Conservation (phyloP, 2,888 invertebrate species). For the Drosophila koepferae region DNA sequence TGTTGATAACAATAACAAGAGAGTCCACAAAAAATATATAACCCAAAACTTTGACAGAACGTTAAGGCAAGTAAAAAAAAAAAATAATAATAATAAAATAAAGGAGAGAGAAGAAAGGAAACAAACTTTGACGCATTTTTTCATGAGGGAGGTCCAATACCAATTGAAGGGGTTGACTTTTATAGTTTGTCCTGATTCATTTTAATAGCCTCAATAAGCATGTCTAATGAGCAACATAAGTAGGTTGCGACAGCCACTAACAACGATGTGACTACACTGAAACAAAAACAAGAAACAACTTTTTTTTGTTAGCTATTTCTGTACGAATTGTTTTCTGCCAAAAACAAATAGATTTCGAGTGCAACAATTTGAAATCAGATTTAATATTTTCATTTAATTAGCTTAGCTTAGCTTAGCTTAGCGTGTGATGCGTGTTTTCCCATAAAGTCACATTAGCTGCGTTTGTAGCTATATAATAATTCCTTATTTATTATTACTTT, state of each 20-base stretch:
- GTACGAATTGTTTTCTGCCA: background rate
- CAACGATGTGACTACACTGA: constrained; percentile 6
- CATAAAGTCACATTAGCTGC: constrained; percentile 33
- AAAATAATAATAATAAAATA: constrained; percentile 12
- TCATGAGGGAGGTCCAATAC: constrained; percentile 36
- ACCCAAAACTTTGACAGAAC: constrained; percentile 62
- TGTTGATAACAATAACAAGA: constrained; percentile 78
- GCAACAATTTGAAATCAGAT: background rate
- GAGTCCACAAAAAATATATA: constrained; percentile 49
- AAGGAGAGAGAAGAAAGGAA: constrained; percentile 24
- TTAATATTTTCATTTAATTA: background rate
- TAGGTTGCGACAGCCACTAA: constrained; percentile 40
- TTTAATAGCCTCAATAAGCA: constrained; percentile 82
- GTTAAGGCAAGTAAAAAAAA: constrained; percentile 31
- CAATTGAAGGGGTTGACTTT: constrained; percentile 68
- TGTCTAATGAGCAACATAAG: constrained; percentile 78
- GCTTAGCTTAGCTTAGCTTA: background rate
- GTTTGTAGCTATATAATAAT: constrained; percentile 33
- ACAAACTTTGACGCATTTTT: constrained; percentile 59
- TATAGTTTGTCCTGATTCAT: constrained; percentile 82
- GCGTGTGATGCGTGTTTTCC: constrained; percentile 39
- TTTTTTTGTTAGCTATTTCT: too few species aligned
- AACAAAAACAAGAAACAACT: background rate
- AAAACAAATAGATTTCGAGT: background rate
- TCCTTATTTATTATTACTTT: constrained; percentile 60